phyloP scores from a whole-genome alignment of 2,888 invertebrate genomes.

The Sarcophaga variegata region DNA sequence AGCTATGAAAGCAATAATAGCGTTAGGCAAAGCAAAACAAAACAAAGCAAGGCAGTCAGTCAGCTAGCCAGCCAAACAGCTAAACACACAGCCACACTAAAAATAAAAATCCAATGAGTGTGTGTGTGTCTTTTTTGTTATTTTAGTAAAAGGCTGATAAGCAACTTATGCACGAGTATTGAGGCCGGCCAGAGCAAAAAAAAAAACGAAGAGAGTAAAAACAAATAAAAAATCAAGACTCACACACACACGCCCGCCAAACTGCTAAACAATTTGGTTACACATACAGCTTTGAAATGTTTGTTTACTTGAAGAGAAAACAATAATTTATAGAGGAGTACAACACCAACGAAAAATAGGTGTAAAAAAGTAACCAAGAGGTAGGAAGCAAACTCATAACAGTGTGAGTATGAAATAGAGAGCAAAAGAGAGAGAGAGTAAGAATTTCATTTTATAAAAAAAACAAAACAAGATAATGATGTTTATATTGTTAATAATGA shows the following conservation, averaged over 20 bases:
- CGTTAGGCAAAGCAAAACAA: conserved; percentile 20
- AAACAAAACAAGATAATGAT: conserved; percentile 33
- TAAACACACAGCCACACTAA: conserved; percentile 1
- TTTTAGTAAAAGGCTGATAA: conserved; percentile 47
- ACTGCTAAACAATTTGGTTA: conserved; percentile 22
- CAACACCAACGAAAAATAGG: conserved; percentile 20
- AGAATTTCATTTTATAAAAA: conserved; percentile 6
- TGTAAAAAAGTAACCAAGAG: conserved; percentile 25
- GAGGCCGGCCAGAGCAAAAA: conserved; percentile 49
- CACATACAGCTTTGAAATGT: conserved; percentile 22
- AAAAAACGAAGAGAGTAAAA: conserved; percentile 10
- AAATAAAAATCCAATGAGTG: not conserved
- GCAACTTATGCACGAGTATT: conserved; percentile 49
- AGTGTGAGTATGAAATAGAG: conserved; percentile 3
- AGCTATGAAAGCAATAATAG: conserved; percentile 29
- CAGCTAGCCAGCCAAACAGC: conserved; percentile 20
- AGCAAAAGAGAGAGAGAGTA: conserved; percentile 9
- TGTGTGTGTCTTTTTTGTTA: not conserved
- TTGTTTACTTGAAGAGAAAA: not conserved
- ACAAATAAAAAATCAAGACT: conserved; percentile 12
- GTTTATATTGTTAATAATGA: conserved; percentile 38
- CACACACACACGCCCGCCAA: conserved; percentile 24
- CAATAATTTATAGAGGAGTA: conserved; percentile 26
- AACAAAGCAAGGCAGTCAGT: conserved; percentile 19
- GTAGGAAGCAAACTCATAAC: not conserved